Conservation (phyloP, 2,888 invertebrate genomes). For the Yponomeuta evonymella region DNA sequence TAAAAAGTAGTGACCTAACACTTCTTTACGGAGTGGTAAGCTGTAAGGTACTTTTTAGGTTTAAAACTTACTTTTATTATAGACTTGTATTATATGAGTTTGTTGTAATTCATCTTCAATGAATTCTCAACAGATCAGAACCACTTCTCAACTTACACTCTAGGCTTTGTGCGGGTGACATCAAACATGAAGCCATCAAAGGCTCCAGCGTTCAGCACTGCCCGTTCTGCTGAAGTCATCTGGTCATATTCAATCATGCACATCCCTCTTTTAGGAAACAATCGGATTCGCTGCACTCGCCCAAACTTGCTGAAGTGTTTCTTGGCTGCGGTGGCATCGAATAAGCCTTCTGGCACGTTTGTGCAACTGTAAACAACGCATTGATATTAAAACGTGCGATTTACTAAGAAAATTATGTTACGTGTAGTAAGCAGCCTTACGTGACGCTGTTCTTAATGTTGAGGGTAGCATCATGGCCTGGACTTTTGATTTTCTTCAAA, state of each 20-base stretch:
- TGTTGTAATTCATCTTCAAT: too few relatives aligned
- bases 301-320: conserved; percentile 85
- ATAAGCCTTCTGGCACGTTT: conserved; percentile 79
- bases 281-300: conserved; percentile 78
- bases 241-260: conserved; percentile 83
- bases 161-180: conserved; percentile 70
- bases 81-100: too few relatives aligned
- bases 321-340: conserved; percentile 77
- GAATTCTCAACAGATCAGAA: not conserved
- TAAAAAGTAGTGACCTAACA: too few relatives aligned
- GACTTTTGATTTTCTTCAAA: conserved; percentile 47
- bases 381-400: not conserved
- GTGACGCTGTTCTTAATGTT: conserved; percentile 60
- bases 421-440: conserved; percentile 39
- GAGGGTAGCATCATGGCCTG: conserved; percentile 35
- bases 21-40: too few relatives aligned
- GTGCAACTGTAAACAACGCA: conserved; percentile 66
- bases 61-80: not conserved
- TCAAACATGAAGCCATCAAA: conserved; percentile 79
- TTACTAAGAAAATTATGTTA: too few relatives aligned
- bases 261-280: conserved; percentile 78
- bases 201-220: conserved; percentile 76
- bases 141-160: conserved; percentile 43
- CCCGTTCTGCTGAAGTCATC: conserved; percentile 74
- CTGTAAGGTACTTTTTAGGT: too few relatives aligned